Evolutionary conservation across 2,888 invertebrate genomes (phyloP), one percentile per base, ranked within the genome.

Genomic region (Catocala fraxini): DNA sequence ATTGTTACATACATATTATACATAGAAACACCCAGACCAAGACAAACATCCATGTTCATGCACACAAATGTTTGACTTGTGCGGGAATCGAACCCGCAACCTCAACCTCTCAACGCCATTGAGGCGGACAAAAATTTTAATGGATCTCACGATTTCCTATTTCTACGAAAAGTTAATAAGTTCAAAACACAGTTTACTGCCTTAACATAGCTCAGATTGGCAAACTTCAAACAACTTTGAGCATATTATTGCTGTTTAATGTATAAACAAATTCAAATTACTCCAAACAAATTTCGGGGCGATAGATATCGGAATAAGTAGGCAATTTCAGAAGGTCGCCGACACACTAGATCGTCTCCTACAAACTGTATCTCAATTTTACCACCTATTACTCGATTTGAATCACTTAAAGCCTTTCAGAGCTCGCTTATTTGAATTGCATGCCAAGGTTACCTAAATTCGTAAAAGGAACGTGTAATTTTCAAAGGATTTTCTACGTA

Each of bases 311-410:
- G 45, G 13, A 45, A 12, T 45, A 45, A 12, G 13, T 4, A 15
- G 15, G 0, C 46, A 35, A 51, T 12, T 51, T 51, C 34, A 5
- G 12, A 12, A 35, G 51, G 34, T 51, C 51, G 11, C 39, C 13
- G 13, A 12, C 51, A 34, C 35, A 35, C 51, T 13, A 13, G 48
- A n/a, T 48, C 6, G n/a, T 34, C 10, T 48, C 6, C 11, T 59
- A 53, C 55, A 54, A 70, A 59, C 65, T 59, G 65, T 71, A 64
- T 69, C 64, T 71, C 73, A 68, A 79, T 79, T 81, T 71, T 79
- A 75, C 72, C 72, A 72, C 68, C 75, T 77, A 79, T 82, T 80
- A 81, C 72, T 65, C 71, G 68, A 80, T 80, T 82, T 77, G 81
- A 82, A 75, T 81, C 81, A 78, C 77, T 77, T 68, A 71, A 71